These are phyloP conservation scores for Zygothrica quintamaculata DNA, from an alignment of 2,888 invertebrate genomes.

Conservation along the genomic window DNA sequence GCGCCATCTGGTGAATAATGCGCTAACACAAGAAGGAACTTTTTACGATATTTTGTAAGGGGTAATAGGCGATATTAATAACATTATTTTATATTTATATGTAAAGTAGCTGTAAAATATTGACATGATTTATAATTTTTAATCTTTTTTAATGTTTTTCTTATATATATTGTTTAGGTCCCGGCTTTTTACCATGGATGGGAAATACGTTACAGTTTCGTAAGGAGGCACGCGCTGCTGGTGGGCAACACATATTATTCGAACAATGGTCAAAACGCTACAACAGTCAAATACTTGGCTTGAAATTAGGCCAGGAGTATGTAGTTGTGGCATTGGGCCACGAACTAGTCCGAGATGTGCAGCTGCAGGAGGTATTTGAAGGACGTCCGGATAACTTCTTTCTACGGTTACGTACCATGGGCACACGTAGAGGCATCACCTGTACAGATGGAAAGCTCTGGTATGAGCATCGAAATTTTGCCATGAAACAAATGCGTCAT, in stretches of 20 bases:
- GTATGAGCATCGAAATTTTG: slow-evolving; percentile 86
- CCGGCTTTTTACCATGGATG: slow-evolving; percentile 82
- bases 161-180: slow-evolving; percentile 77
- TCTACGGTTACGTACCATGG: slow-evolving; percentile 87
- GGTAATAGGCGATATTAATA: no score
- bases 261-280: slow-evolving; percentile 85
- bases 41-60: no score
- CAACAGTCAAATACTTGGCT: slow-evolving; percentile 86
- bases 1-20: no score
- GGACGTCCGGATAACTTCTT: slow-evolving; percentile 89
- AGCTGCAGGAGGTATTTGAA: slow-evolving; percentile 87
- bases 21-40: no score
- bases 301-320: slow-evolving; percentile 86
- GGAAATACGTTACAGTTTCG: slow-evolving; percentile 83
- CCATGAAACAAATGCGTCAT: slow-evolving; percentile 85
- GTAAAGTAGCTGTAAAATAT: no score
- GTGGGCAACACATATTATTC: slow-evolving; percentile 86
- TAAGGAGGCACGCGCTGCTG: slow-evolving; percentile 79
- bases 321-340: slow-evolving; percentile 86
- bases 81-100: no score
- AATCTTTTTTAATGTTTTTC: no score
- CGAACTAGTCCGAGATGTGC: slow-evolving; percentile 85
- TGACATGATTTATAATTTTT: no score
- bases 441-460: slow-evolving; percentile 87
- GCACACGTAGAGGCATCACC: slow-evolving; percentile 86